Conservation (phyloP, 2,113 vertebrate species). For the Perognathus longimembris region DNA sequence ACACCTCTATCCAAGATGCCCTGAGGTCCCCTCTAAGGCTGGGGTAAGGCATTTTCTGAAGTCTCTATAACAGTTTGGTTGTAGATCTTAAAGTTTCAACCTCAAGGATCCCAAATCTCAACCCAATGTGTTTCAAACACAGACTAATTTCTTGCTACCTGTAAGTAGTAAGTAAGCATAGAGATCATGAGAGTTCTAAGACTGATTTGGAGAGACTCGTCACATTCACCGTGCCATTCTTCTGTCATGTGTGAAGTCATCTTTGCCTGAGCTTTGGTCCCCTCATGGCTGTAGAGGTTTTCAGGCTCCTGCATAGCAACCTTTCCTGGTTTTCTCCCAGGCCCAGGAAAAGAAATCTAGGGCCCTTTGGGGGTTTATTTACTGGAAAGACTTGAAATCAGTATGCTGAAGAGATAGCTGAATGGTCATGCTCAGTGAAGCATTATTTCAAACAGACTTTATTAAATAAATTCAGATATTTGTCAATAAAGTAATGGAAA, state of each 20-base stretch:
- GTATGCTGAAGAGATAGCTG: background rate
- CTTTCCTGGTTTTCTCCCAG: background rate
- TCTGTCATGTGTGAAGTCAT: background rate
- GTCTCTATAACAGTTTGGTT: background rate
- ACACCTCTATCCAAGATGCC: too few relatives aligned
- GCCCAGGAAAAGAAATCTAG: background rate
- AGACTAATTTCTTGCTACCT: background rate
- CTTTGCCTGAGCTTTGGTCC: background rate
- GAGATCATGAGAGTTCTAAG: background rate
- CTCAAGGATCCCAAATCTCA: background rate
- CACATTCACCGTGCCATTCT: background rate
- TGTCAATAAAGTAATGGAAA: background rate
- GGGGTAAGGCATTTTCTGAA: background rate
- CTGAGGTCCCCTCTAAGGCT: background rate
- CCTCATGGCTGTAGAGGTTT: background rate
- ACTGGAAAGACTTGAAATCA: background rate
- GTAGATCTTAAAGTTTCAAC: constrained; percentile 1
- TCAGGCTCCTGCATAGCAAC: background rate
- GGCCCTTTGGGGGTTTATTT: background rate
- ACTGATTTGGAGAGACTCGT: background rate
- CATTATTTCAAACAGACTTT: background rate
- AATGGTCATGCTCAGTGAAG: background rate
- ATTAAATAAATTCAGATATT: background rate
- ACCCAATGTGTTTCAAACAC: background rate
- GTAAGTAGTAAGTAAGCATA: background rate